Evolutionary conservation across 2,797 vertebrate species (phyloP).

Genomic region (Australoheros facetus): DNA sequence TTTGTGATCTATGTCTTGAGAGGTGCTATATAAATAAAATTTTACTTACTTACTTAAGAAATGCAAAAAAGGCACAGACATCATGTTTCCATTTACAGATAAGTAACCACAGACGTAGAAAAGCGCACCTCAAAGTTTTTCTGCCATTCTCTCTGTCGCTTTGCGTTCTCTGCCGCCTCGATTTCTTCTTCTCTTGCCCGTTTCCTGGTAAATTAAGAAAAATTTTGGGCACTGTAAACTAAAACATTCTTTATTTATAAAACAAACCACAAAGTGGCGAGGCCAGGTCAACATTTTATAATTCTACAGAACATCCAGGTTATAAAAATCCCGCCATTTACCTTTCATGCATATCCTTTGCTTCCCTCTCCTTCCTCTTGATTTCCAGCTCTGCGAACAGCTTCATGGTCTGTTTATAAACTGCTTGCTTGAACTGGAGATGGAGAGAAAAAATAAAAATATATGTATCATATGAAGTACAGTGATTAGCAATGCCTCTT

Average conservation of each 20-base stretch:
- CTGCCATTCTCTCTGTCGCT: slow-evolving; percentile 97
- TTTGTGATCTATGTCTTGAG: too few species aligned
- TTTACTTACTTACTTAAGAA: background rate
- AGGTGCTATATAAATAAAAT: too few species aligned
- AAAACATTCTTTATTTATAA: background rate
- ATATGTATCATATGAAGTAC: background rate
- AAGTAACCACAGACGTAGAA: background rate
- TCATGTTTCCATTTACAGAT: background rate
- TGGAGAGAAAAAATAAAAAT: background rate
- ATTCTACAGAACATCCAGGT: background rate
- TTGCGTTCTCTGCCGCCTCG: slow-evolving; percentile 93
- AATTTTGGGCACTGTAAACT: background rate
- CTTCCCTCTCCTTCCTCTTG: slow-evolving; percentile 98
- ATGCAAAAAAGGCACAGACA: background rate
- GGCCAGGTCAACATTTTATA: background rate
- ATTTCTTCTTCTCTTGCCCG: slow-evolving; percentile 97
- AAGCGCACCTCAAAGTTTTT: slow-evolving; percentile 96
- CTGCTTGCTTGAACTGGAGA: slow-evolving; percentile 92
- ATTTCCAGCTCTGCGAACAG: slow-evolving; percentile 98
- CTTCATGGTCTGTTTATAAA: slow-evolving; percentile 99
- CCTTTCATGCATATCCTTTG: slow-evolving; percentile 99
- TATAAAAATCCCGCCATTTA: slow-evolving; percentile 50
- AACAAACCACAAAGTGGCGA: background rate
- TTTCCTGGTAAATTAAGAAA: slow-evolving; percentile 82
- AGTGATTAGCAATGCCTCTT: background rate